Conservation (phyloP, 2,797 vertebrate genomes). For the Enteromius anoplus region DNA sequence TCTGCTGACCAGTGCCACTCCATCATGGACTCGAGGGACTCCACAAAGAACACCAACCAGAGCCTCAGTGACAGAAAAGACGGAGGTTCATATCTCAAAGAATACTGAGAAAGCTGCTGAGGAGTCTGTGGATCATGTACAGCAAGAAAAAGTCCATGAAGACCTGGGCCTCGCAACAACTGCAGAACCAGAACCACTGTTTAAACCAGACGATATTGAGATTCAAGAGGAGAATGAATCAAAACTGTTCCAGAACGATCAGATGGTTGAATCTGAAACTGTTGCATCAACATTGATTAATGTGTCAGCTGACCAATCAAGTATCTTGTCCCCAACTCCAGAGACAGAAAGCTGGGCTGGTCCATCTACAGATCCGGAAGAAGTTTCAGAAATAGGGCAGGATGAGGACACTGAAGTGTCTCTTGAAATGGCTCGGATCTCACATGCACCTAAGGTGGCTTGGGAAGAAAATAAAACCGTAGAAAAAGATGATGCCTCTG, state of each 20-base stretch:
- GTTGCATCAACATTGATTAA: constrained; percentile 9
- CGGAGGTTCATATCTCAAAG: constrained; percentile 30
- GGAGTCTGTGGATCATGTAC: constrained; percentile 60
- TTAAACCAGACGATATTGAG: constrained; percentile 18
- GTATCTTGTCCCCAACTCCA: constrained; percentile 41
- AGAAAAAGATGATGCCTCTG: constrained; percentile 37
- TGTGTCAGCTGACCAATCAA: constrained; percentile 18
- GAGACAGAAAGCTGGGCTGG: constrained; percentile 51
- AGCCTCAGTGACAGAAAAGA: constrained; percentile 24
- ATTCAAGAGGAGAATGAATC: constrained; percentile 28
- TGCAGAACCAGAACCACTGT: constrained; percentile 25
- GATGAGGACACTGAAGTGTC: constrained; percentile 54
- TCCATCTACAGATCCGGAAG: constrained; percentile 37
- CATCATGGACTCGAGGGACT: constrained; percentile 44
- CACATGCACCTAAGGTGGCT: constrained; percentile 50
- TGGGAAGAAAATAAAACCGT: constrained; percentile 56
- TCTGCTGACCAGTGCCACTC: constrained; percentile 24
- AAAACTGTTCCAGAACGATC: constrained; percentile 22
- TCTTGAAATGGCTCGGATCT: constrained; percentile 53
- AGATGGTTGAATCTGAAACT: constrained; percentile 16
- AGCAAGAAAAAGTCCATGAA: constrained; percentile 67
- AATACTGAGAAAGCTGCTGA: constrained; percentile 53
- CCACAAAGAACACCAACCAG: constrained; percentile 43
- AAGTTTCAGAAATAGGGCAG: constrained; percentile 50
- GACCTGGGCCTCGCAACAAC: constrained; percentile 62